A percentile compares a stretch with the other conserved stretches of the same genome.
Evolutionary conservation across 1,140 invertebrate genomes (phyloP).

Genomic region (Daktulosphaira vitifoliae): DNA sequence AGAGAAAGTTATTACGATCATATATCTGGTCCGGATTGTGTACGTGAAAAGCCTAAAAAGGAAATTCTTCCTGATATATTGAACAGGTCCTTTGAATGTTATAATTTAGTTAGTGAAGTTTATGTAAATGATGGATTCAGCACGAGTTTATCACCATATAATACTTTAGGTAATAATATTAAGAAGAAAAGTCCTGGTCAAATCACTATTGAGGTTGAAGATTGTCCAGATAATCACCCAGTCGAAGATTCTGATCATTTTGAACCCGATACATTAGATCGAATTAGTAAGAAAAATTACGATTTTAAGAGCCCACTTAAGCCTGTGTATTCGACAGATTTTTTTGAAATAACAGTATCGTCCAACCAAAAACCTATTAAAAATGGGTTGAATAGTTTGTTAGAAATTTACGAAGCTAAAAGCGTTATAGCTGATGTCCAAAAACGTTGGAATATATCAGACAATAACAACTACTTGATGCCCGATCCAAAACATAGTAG

Average conservation of each 20-base stretch:
- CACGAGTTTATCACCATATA: constrained; percentile 36
- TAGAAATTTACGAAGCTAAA: constrained; percentile 51
- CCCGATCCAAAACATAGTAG: constrained; percentile 45
- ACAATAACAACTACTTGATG: constrained; percentile 9
- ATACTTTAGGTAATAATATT: not conserved
- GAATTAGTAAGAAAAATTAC: constrained; percentile 61
- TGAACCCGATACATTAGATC: constrained; percentile 72
- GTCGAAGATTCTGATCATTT: constrained; percentile 64
- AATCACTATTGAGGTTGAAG: constrained; percentile 68
- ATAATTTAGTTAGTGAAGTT: constrained; percentile 64
- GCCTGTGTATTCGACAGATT: constrained; percentile 35
- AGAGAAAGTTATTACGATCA: constrained; percentile 30
- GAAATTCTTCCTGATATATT: constrained; percentile 48
- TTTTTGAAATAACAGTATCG: constrained; percentile 45
- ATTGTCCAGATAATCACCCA: constrained; percentile 48
- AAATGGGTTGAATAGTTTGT: constrained; percentile 51
- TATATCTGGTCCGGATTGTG: constrained; percentile 41
- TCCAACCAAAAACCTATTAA: not conserved
- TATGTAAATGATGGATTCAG: constrained; percentile 69
- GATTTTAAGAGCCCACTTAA: constrained; percentile 40
- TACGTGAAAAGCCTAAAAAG: constrained; percentile 39
- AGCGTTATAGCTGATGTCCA: constrained; percentile 19
- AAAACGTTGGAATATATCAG: constrained; percentile 47
- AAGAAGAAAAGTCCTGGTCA: constrained; percentile 54
- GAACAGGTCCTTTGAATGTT: constrained; percentile 43